Evolutionary conservation across 2,888 invertebrate species (phyloP), one percentile per base, ranked within the genome.

Genomic region (Lordiphosa fenestrarum): DNA sequence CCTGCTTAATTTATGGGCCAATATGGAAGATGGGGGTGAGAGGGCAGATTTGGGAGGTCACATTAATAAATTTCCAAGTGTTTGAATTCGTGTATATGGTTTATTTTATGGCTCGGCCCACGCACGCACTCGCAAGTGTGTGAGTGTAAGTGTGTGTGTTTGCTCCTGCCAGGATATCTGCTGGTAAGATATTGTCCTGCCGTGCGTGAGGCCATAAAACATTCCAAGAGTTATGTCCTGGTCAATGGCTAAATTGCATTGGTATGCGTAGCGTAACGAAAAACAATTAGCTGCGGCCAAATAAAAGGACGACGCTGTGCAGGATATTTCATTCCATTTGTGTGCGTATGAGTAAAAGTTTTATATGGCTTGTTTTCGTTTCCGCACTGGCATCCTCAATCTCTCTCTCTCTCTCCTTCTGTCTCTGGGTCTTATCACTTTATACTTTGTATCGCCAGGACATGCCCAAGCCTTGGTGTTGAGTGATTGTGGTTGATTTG

Each of bases 241-340:
- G 60, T 52, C 65, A 62, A 55, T 62, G 51, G 71, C 68, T 66
- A 73, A 82, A 82, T 75, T 44, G 82, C 82, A 80, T 82, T 82
- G 80, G 82, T 75, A 82, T 80, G 73, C 82, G 69, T 73, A 73
- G 78, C 80, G 80, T 73, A 82, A 80, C 80, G 82, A 71, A 80
- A 80, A 80, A 80, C 80, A 80, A 80, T 80, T 80, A 80, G 80
- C 80, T 82, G 68, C 59, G 77, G 74, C 71, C 69, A 77, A 77
- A 76, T 73, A 77, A 80, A 73, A 48, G 40, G 49, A 67, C 25
- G 30, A 44, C 44, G 25, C 13, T 30, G 13, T 21, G 37, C 50
- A 40, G 39, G 33, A 40, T 40, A 38, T 39, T 37, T 38, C 49
- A 36, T 49, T 30, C 37, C 47, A 36, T 23, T 60, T 52, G 49